These are phyloP conservation scores for Nothoprocta pentlandii DNA, from an alignment of 2,113 vertebrate species.

Conservation along the genomic window DNA sequence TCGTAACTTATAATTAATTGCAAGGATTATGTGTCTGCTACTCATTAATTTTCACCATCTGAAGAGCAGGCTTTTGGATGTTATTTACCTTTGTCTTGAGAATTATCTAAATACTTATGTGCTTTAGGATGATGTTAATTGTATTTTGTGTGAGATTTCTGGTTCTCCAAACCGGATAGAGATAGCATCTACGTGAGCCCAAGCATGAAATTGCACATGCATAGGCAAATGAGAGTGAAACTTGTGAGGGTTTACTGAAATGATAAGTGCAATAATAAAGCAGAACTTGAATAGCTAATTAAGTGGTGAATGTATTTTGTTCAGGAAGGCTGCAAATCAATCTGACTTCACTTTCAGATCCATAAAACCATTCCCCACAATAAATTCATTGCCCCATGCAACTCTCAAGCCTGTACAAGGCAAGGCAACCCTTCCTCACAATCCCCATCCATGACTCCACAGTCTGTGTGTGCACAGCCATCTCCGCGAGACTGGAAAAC, in stretches of 20 bases:
- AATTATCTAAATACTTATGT: neutral
- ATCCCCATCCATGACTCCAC: neutral
- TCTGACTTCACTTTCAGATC: neutral
- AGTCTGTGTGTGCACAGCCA: neutral
- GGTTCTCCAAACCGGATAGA: neutral
- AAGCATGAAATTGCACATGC: neutral
- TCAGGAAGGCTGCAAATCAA: neutral
- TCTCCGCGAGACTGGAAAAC: neutral
- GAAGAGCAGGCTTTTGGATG: neutral
- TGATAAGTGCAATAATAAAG: neutral
- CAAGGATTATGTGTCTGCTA: neutral
- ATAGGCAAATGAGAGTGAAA: neutral
- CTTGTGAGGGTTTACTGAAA: neutral
- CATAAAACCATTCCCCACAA: neutral
- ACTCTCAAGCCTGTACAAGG: neutral
- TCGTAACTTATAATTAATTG: neutral
- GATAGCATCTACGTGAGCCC: neutral
- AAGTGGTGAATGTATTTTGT: neutral
- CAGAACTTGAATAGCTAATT: neutral
- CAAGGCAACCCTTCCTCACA: neutral
- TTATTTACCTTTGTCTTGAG: neutral
- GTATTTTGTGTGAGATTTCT: neutral
- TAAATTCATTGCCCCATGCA: accelerated
- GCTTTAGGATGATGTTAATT: neutral
- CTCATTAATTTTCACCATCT: neutral